Percentiles rank a stretch among this genome's conserved stretches.
These are phyloP conservation scores for Lophius americanus DNA, from an alignment of 2,797 vertebrate genomes.

Conservation along the genomic window DNA sequence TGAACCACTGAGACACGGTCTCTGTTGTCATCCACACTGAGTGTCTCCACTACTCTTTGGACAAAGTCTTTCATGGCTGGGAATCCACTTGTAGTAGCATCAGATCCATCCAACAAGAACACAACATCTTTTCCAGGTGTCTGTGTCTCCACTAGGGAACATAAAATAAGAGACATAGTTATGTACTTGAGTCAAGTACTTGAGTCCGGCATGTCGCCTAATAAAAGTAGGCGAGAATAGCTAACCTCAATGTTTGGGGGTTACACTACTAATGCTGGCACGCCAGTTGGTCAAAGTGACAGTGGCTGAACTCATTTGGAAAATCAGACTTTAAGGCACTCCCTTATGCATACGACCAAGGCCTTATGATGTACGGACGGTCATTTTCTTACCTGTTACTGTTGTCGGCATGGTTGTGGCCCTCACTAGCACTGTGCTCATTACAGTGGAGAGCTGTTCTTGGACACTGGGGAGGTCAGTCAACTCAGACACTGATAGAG, in stretches of 20 bases:
- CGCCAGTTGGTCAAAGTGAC: no score
- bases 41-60: slow-evolving; percentile 53
- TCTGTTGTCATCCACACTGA: slow-evolving; percentile 49
- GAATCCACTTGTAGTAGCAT: slow-evolving; percentile 55
- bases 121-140: slow-evolving; percentile 57
- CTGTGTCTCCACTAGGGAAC: slow-evolving; percentile 34
- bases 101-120: slow-evolving; percentile 71
- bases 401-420: slow-evolving; percentile 38
- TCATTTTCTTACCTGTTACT: slow-evolving; percentile 57
- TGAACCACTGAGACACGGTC: slow-evolving; percentile 64
- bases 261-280: no score
- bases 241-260: background rate
- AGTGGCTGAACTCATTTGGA: no score
- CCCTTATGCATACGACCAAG: background rate
- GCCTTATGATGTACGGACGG: background rate
- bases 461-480: slow-evolving; percentile 54
- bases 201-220: rapidly evolving
- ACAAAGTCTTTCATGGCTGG: slow-evolving; percentile 66
- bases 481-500: slow-evolving; percentile 49
- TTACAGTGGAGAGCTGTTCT: slow-evolving; percentile 37
- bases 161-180: slow-evolving; percentile 15
- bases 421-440: slow-evolving; percentile 35
- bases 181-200: background rate
- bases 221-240: background rate
- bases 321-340: background rate